Evolutionary conservation across 2,888 invertebrate species (phyloP), one percentile per base, ranked within the genome.

Genomic region (Colostygia pectinataria): DNA sequence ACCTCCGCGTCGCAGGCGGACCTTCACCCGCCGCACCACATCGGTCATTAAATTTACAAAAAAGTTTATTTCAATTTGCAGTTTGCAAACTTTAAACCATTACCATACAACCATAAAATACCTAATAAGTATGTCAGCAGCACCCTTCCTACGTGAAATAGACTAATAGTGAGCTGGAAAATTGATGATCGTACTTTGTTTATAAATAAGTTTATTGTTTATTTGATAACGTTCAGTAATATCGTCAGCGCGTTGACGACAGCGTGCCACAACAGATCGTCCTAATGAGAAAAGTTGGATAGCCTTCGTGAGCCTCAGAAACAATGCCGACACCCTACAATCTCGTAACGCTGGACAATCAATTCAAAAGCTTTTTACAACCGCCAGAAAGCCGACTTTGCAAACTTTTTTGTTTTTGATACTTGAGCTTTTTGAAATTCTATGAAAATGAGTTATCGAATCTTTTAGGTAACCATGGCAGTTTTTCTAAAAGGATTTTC

Each of bases 241-340:
- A 75, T 70, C 68, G 74, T 74, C 68, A 77, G 68, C 74, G 73
- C 65, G 71, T 69, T 71, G 72, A 75, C 71, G 69, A 77, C 77
- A 71, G 71, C 63, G 60, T 63, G 66, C 69, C 76, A 69, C 73
- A 80, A 80, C 81, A 80, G 82, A 84, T 82, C 78, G 80, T 64
- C 72, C 77, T 87, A 87, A 87, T 85, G 86, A 85, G 85, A 80
- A 85, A 87, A 87, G 84, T 87, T 85, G 75, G 74, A 78, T 80
- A 74, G 75, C 79, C 75, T 79, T 72, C 72, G 74, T 71, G 73
- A 70, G 75, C 70, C 68, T 74, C 68, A 70, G 77, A 78, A 82
- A 85, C 84, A 87, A 83, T 80, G 79, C 72, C 76, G 69, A 77
- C 80, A 76, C 73, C 76, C 72, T 76, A 80, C 80, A 82, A 83